These are phyloP conservation scores for Embidobia sp. DNA, from an alignment of 2,888 invertebrate genomes.

Conservation along the genomic window DNA sequence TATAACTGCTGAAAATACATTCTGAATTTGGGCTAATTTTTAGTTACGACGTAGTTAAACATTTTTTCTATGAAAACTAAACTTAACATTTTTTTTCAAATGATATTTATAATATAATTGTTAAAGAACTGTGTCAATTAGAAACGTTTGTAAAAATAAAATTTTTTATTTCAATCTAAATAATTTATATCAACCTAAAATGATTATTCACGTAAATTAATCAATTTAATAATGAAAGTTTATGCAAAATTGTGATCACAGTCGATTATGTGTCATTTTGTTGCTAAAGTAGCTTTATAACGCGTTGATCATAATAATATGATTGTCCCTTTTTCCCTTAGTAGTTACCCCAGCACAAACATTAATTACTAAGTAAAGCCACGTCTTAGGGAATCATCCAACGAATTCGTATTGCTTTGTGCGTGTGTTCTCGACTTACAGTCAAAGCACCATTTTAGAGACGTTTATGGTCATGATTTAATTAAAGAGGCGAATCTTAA, in stretches of 20 bases:
- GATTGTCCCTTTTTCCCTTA: slow-evolving; percentile 43
- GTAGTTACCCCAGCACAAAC: slow-evolving; percentile 38
- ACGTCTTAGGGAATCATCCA: slow-evolving; percentile 54
- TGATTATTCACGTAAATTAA: too few relatives aligned
- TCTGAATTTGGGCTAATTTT: too few relatives aligned
- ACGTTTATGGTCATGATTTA: slow-evolving; percentile 19
- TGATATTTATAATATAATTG: too few relatives aligned
- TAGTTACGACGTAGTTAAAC: too few relatives aligned
- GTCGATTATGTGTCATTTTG: slow-evolving; percentile 5
- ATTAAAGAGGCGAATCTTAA: slow-evolving; percentile 1
- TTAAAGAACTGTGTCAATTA: too few relatives aligned
- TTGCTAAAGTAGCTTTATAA: slow-evolving; percentile 23
- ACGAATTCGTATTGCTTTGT: slow-evolving; percentile 49
- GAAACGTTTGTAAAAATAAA: too few relatives aligned
- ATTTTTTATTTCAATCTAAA: too few relatives aligned
- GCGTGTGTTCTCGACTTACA: slow-evolving; percentile 36
- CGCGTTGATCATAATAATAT: slow-evolving; percentile 25
- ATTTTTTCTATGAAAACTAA: too few relatives aligned
- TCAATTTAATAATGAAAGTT: neutral
- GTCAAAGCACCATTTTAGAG: slow-evolving; percentile 40
- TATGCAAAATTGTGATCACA: neutral
- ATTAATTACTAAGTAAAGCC: slow-evolving; percentile 46
- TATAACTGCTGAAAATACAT: too few relatives aligned
- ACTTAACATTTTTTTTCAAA: too few relatives aligned
- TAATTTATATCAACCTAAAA: too few relatives aligned